Base-by-base conservation (phyloP, 2,888 invertebrate species). In the Drosophila silvestris region DNA sequence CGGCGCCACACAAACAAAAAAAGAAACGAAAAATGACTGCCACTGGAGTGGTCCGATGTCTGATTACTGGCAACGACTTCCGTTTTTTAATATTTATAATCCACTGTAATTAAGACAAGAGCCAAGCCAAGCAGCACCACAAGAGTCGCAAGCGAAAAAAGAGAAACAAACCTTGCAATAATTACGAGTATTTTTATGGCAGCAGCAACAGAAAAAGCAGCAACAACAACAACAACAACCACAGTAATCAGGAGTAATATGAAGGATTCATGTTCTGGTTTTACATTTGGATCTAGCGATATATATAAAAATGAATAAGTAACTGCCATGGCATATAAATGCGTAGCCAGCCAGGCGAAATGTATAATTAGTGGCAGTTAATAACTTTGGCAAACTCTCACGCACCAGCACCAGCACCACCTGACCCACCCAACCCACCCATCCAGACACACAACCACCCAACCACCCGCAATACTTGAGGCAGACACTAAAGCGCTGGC, bases 281-380 rank as follows among this genome's bases (percentile, higher is more conserved):
- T 51, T 56, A 51, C 64, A 71, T 60, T 61, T 66, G 72, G 56
- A 52, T 71, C 63, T 66, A 39, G 58, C 58, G 35, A 63, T 58
- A 63, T 60, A 62, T 61, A 56, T 68, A 58, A 61, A 74, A 72
- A 56, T 54, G 74, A 73, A 70, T 70, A 66, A 81, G 64, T 68
- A 76, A 81, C 72, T 73, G 66, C 77, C 82, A 77, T 77, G 79
- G 82, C 77, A 82, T 83, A 83, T 83, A 83, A 83, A 83, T 83
- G 78, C 83, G 82, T 82, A 70, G 82, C 79, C 70, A 79, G 77
- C 74, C 72, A 61, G 74, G 67, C 68, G 79, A 78, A 83, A 82
- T 83, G 85, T 76, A 76, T 83, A 83, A 83, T 83, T 83, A 83
- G 83, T 73, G 77, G 85, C 85, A 85, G 85, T 83, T 85, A 83